Evolutionary conservation across 1,140 invertebrate genomes (phyloP).

Genomic region (Acyrthosiphon pisum): DNA sequence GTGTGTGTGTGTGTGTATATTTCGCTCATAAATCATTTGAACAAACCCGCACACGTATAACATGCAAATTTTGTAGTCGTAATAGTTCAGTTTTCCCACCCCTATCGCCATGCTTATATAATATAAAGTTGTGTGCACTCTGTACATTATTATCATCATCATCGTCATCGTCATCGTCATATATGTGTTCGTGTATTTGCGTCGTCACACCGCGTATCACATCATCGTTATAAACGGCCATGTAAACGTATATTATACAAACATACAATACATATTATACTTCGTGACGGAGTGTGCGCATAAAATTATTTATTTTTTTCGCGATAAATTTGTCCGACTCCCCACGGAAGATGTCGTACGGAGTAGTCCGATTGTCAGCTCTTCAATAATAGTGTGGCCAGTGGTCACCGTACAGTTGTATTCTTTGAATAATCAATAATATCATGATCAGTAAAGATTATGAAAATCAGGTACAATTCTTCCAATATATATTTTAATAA

Average conservation of each 20-base stretch:
- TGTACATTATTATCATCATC: neutral
- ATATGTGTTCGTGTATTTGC: neutral
- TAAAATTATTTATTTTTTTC: too few species aligned
- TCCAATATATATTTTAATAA: too few species aligned
- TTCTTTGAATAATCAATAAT: too few species aligned
- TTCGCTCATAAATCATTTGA: conserved; percentile 35
- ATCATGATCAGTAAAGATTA: too few species aligned
- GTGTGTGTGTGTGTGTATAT: neutral
- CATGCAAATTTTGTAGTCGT: neutral
- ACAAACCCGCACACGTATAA: conserved; percentile 18
- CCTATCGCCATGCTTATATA: neutral
- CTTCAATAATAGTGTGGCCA: too few species aligned
- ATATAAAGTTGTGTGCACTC: neutral
- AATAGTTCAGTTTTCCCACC: neutral
- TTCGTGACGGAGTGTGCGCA: too few species aligned
- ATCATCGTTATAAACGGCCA: neutral
- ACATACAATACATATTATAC: neutral
- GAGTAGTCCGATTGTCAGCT: too few species aligned
- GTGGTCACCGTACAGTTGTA: too few species aligned
- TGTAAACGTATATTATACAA: neutral
- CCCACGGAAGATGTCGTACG: too few species aligned
- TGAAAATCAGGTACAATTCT: too few species aligned
- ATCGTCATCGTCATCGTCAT: neutral
- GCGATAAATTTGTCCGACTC: too few species aligned
- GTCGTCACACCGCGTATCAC: neutral